Evolutionary conservation across 2,797 vertebrate species (phyloP), one percentile per base, ranked within the genome.

Genomic region (Ciconia nigra): DNA sequence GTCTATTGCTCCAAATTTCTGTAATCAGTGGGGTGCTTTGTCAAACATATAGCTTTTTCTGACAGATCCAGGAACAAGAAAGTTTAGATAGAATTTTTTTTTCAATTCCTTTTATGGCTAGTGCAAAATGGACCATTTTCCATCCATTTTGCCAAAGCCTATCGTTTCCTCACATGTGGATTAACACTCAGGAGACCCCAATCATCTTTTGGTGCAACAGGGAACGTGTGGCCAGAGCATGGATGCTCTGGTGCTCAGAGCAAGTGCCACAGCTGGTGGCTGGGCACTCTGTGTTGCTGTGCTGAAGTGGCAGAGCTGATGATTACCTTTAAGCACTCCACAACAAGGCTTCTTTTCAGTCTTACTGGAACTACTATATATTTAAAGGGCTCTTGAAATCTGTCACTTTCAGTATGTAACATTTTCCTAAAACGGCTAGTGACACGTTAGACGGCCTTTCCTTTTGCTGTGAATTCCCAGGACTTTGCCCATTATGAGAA

Each of bases 391-490:
- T 82, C 67, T 87, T 92, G 66, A 93, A 71, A 93, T 95, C 20
- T 77, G 90, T 90, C 46, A 24, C n/a, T 93, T 77, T 87, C 35
- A 67, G 71, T 89, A 57, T 51, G 35, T 67, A 71, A 13, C 1
- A 0, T 91, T 97, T 95, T 91, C 63, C 71, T 91, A 46, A 92
- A 88, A 90, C 24, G 33, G 24, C 54, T 62, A 83, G 41, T 42
- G 89, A 90, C 55, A 61, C 63, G 79, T 80, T 82, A 81, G 70
- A 47, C 70, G 91, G 73, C 71, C 79, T 97, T 96, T 90, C 57
- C 54, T 95, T 88, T 87, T 84, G n/a, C 67, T 91, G 35, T 57
- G 59, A 93, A 82, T 94, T 89, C n/a, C 86, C 41, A 70, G 72
- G 81, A 77, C 62, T 96, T 91, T 46, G 15, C 63, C 33, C 67